Evolutionary conservation across 23 tunicate genomes (phyloP).

Genomic region (Halocynthia roretzi): DNA sequence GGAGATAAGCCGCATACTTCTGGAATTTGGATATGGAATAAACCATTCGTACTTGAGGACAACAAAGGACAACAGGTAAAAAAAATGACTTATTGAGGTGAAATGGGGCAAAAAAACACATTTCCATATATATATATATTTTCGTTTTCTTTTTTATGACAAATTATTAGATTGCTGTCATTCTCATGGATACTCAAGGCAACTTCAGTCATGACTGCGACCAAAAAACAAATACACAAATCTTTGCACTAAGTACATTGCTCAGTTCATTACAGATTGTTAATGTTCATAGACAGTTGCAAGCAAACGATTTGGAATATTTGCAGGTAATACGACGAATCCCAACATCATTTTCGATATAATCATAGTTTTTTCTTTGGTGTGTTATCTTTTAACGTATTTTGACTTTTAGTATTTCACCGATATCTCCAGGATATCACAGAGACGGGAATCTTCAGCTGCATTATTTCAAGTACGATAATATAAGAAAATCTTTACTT

Average conservation of each 20-base stretch:
- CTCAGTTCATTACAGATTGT: conserved; percentile 20
- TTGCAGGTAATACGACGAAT: conserved; percentile 4
- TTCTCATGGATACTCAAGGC: conserved; percentile 29
- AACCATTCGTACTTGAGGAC: conserved; percentile 3
- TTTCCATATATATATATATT: no score
- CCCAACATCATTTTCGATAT: neutral
- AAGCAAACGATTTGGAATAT: conserved; percentile 8
- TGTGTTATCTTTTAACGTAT: neutral
- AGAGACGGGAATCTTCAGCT: no score
- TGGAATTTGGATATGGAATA: conserved; percentile 30
- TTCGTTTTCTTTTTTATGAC: neutral
- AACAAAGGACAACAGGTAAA: no score
- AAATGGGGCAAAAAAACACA: no score
- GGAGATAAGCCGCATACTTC: conserved; percentile 3
- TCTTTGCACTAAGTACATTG: conserved; percentile 29
- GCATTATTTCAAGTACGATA: no score
- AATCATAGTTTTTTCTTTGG: conserved; percentile 4
- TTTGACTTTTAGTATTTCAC: neutral
- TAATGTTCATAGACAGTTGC: neutral
- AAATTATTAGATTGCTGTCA: conserved; percentile 10
- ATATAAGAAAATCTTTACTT: no score
- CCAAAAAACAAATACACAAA: neutral
- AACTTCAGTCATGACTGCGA: neutral
- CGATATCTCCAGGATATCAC: neutral
- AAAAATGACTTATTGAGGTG: no score